Conservation (phyloP, 2,113 vertebrate genomes). For the Malurus cyaneus region DNA sequence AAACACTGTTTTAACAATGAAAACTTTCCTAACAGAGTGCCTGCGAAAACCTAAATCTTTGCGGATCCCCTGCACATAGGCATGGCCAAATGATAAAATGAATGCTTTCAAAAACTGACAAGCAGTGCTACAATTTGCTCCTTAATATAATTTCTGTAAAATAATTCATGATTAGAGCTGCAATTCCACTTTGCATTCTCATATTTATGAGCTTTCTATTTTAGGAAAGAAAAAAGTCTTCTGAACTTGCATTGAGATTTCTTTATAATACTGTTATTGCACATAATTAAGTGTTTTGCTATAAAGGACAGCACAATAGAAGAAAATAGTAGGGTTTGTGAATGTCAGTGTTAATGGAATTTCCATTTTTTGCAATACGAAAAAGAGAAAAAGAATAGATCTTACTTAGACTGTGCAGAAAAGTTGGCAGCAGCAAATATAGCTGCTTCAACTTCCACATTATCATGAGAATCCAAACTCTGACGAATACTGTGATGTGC, state of each 20-base stretch:
- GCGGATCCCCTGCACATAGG: neutral
- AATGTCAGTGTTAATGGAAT: neutral
- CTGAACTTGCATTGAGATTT: neutral
- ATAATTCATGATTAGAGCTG: neutral
- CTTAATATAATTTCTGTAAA: neutral
- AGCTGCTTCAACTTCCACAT: conserved; percentile 97
- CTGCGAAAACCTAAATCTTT: neutral
- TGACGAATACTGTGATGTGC: conserved; percentile 99
- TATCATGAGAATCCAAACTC: conserved; percentile 96
- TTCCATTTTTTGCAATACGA: neutral
- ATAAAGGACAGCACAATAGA: neutral
- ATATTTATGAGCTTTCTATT: neutral
- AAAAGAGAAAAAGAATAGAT: neutral
- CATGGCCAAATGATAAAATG: neutral
- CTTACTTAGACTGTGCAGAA: conserved; percentile 96
- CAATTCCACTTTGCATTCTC: neutral
- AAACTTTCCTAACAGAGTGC: neutral
- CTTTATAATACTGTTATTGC: neutral
- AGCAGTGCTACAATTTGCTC: neutral
- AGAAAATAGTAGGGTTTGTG: neutral
- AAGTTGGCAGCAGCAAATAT: conserved; percentile 97
- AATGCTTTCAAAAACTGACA: neutral
- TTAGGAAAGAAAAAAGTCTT: neutral
- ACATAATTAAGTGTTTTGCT: neutral
- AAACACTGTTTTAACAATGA: neutral